Evolutionary conservation across 2,113 vertebrate species (phyloP).

Genomic region (Indicator maculatus): DNA sequence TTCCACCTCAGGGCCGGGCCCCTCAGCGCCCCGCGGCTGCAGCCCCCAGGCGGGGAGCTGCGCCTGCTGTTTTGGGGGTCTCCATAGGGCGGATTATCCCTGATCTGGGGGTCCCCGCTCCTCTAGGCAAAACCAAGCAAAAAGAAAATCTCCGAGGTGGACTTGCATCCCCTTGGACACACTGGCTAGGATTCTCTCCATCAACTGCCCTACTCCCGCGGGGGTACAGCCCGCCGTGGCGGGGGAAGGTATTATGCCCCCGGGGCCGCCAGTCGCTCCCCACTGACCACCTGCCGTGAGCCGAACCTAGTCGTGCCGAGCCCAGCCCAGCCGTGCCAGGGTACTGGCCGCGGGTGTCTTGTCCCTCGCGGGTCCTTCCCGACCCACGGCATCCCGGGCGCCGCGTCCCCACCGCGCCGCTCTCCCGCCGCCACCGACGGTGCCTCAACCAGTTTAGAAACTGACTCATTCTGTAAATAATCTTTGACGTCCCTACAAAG

Average conservation of each 20-base stretch:
- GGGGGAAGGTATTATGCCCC: background rate
- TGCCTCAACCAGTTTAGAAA: slow-evolving; percentile 69
- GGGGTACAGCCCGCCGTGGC: background rate
- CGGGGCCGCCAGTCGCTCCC: background rate
- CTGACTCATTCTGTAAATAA: slow-evolving; percentile 77
- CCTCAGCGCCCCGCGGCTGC: background rate
- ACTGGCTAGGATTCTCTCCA: background rate
- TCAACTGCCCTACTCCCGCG: background rate
- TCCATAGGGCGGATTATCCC: background rate
- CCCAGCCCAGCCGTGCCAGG: background rate
- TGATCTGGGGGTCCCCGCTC: background rate
- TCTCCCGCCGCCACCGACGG: slow-evolving; percentile 70
- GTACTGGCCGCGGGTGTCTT: background rate
- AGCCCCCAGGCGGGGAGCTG: background rate
- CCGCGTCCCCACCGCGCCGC: background rate
- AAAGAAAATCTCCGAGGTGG: background rate
- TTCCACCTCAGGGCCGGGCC: background rate
- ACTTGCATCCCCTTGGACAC: background rate
- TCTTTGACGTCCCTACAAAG: slow-evolving; percentile 79
- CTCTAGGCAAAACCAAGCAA: background rate
- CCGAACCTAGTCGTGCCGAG: too few relatives aligned
- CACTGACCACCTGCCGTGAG: background rate
- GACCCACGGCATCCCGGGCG: background rate
- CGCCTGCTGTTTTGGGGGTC: background rate
- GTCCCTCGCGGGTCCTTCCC: background rate